phyloP scores from a whole-genome alignment of 2,888 invertebrate species.

The Halictus ligatus region DNA sequence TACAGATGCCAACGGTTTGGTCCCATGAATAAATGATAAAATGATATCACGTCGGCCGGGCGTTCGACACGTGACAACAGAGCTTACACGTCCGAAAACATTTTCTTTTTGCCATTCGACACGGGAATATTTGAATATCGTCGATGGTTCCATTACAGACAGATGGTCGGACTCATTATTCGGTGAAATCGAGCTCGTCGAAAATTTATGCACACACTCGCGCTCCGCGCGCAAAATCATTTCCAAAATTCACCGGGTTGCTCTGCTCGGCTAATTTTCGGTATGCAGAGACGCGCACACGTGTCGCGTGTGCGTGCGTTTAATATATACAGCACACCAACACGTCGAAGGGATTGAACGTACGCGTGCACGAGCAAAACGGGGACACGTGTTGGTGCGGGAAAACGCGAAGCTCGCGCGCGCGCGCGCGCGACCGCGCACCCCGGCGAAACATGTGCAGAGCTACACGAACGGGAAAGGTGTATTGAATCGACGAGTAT shows the following conservation, averaged over 20 bases:
- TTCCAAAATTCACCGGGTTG: slow-evolving; percentile 51
- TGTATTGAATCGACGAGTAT: slow-evolving; percentile 82
- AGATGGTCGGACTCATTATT: slow-evolving; percentile 46
- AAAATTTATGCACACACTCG: slow-evolving; percentile 50
- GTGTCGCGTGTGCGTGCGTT: background rate
- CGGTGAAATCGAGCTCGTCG: slow-evolving; percentile 51
- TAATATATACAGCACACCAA: slow-evolving; percentile 3
- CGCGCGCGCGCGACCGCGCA: slow-evolving; percentile 22
- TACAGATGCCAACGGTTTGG: background rate
- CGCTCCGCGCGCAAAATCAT: slow-evolving; percentile 36
- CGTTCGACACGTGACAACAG: slow-evolving; percentile 4
- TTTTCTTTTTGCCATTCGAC: slow-evolving; percentile 16
- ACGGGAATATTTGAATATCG: slow-evolving; percentile 27
- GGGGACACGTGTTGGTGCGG: background rate
- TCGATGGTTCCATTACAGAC: slow-evolving; percentile 35
- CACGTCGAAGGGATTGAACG: slow-evolving; percentile 16
- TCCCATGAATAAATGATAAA: background rate
- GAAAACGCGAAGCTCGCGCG: slow-evolving; percentile 16
- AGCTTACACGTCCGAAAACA: background rate
- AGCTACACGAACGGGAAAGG: slow-evolving; percentile 67
- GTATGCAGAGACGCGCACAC: background rate
- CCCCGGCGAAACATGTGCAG: slow-evolving; percentile 21
- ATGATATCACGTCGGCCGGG: background rate
- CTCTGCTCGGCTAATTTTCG: slow-evolving; percentile 38
- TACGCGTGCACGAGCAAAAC: background rate